Conservation (phyloP, 2,797 vertebrate genomes). For the Setipinna tenuifilis region DNA sequence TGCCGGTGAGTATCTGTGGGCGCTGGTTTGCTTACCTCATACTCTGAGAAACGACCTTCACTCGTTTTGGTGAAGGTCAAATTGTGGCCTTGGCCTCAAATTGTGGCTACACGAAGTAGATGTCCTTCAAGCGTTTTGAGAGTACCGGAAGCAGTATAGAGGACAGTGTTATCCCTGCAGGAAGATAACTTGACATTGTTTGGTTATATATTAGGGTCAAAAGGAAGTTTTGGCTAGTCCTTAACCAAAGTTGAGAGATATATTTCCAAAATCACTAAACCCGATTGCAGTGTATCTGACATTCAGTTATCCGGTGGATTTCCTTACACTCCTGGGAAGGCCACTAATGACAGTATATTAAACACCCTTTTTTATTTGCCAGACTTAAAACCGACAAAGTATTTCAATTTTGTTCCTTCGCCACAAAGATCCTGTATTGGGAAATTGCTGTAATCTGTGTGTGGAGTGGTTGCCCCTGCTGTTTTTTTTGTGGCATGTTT, state of each 20-base stretch:
- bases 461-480: not conserved
- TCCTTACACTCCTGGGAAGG: not conserved
- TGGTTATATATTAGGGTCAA: not conserved
- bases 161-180: conserved; percentile 17
- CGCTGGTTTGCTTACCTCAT: not conserved
- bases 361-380: not conserved
- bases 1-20: not conserved
- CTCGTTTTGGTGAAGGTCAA: conserved; percentile 26
- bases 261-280: too few relatives aligned
- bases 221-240: conserved; percentile 12
- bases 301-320: not conserved
- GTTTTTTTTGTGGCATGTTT: conserved; percentile 14
- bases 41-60: not conserved
- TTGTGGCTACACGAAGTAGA: conserved; percentile 31
- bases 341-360: not conserved
- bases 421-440: not conserved
- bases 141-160: not conserved
- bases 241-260: not conserved
- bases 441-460: not conserved
- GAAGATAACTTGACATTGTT: not conserved
- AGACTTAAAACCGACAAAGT: not conserved
- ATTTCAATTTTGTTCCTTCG: conserved; percentile 3
- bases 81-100: too few relatives aligned
- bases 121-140: conserved; percentile 15
- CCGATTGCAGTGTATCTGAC: not conserved